Evolutionary conservation across 2,797 vertebrate genomes (phyloP).

Genomic region (Antrozous pallidus): DNA sequence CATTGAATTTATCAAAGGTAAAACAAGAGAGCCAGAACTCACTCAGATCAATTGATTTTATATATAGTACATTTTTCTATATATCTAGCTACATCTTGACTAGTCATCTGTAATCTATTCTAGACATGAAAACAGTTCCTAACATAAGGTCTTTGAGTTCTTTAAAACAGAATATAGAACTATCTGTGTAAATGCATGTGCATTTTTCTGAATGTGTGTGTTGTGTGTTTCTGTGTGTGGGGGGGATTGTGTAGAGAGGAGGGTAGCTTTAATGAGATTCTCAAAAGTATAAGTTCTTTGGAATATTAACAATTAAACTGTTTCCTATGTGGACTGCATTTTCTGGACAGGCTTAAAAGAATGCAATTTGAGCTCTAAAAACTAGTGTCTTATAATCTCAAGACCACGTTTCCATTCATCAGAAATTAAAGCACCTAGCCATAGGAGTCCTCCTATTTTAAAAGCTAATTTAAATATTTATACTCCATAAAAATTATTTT

Average conservation of each 20-base stretch:
- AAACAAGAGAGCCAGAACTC: background rate
- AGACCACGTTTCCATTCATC: background rate
- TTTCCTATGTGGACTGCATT: background rate
- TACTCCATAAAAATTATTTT: background rate
- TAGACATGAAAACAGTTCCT: background rate
- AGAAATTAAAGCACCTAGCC: slow-evolving; percentile 30
- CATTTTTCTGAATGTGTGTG: background rate
- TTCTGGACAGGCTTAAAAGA: slow-evolving; percentile 29
- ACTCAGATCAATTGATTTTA: background rate
- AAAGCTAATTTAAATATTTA: slow-evolving; percentile 25
- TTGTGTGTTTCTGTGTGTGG: background rate
- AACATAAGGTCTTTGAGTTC: background rate
- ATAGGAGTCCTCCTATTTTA: background rate
- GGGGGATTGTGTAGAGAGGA: rapidly evolving
- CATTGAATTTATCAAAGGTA: background rate
- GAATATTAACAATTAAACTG: slow-evolving; percentile 1
- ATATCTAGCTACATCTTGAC: background rate
- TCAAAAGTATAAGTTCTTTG: background rate
- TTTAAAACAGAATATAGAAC: background rate
- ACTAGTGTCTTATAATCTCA: slow-evolving; percentile 19
- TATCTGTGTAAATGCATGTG: background rate
- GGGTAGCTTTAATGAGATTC: background rate
- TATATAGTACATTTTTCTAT: background rate
- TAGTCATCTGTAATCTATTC: background rate
- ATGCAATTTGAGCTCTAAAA: slow-evolving; percentile 23